Conservation (phyloP, 2,888 invertebrate genomes). For the Coelopa pilipes region DNA sequence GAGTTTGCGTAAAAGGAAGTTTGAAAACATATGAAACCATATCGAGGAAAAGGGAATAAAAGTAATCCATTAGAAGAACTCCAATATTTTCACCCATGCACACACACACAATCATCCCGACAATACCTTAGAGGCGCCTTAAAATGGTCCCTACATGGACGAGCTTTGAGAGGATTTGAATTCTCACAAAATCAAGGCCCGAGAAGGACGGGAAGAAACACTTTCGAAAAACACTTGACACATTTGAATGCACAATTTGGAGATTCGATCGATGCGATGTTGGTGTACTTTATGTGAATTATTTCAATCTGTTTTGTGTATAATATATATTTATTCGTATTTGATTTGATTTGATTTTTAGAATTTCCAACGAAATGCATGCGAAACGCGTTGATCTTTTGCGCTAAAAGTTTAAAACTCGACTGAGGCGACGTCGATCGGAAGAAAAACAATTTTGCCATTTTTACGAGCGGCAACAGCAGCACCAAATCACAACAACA, state of each 20-base stretch:
- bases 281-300: constrained; percentile 34
- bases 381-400: constrained; percentile 57
- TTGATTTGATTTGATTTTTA: constrained; percentile 25
- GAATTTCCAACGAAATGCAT: constrained; percentile 30
- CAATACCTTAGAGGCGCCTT: no score
- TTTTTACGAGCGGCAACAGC: constrained; percentile 33
- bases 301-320: constrained; percentile 40
- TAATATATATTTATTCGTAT: constrained; percentile 17
- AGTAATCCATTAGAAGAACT: no score
- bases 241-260: not conserved
- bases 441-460: constrained; percentile 52
- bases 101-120: no score
- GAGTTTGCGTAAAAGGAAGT: no score
- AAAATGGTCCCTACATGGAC: no score
- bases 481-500: no score
- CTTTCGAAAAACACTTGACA: constrained; percentile 10
- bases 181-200: no score
- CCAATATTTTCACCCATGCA: no score
- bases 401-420: constrained; percentile 63
- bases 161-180: no score
- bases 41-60: no score
- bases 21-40: no score
- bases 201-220: not conserved
- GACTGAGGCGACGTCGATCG: constrained; percentile 53
- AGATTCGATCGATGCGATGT: constrained; percentile 33